Conservation (phyloP, 2,797 vertebrate species). For the Discoglossus pictus region DNA sequence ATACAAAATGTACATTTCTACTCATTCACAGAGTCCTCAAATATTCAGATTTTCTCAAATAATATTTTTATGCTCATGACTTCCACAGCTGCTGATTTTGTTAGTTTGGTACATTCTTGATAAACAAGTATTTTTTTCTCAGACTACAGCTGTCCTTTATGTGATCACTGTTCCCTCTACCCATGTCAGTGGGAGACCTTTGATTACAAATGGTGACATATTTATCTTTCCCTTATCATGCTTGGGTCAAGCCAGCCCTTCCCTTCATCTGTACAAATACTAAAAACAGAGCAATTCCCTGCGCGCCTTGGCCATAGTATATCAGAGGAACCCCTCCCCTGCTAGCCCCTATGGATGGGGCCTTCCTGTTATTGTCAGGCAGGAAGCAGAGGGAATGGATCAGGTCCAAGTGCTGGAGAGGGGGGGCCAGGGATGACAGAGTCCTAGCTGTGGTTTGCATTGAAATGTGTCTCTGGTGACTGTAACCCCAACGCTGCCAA, state of each 20-base stretch:
- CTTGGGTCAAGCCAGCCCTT: conserved; percentile 13
- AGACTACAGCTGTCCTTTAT: too few relatives aligned
- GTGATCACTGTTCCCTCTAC: too few relatives aligned
- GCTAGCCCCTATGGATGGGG: conserved; percentile 27
- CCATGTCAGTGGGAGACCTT: background rate
- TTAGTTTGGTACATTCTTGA: too few relatives aligned
- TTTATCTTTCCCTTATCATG: background rate
- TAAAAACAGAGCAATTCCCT: conserved; percentile 14
- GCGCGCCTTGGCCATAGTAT: background rate
- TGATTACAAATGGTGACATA: background rate
- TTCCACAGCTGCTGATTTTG: too few relatives aligned
- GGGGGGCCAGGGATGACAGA: background rate
- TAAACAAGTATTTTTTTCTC: too few relatives aligned
- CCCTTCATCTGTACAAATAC: conserved; percentile 22
- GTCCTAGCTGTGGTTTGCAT: background rate
- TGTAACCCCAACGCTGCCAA: too few relatives aligned
- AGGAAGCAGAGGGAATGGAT: conserved; percentile 30
- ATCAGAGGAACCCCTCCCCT: conserved; percentile 28
- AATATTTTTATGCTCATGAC: too few relatives aligned
- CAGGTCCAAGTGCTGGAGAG: conserved; percentile 6
- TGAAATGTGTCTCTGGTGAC: background rate
- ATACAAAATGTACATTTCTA: too few relatives aligned
- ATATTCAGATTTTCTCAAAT: too few relatives aligned
- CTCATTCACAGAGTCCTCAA: too few relatives aligned
- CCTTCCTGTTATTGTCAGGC: conserved; percentile 48